phyloP scores from a whole-genome alignment of 1,140 invertebrate species.

The Onthophagus taurus region DNA sequence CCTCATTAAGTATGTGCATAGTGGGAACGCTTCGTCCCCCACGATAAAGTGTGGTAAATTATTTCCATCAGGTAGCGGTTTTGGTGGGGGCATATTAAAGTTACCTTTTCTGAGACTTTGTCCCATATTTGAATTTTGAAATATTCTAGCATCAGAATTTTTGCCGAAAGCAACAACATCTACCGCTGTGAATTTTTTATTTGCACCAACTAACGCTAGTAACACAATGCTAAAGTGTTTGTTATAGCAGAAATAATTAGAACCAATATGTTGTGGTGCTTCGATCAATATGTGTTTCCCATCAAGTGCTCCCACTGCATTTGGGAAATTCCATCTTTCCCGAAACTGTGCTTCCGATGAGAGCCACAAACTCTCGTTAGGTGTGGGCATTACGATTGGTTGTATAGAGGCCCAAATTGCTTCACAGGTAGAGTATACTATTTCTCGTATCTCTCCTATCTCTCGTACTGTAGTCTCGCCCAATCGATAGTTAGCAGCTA shows the following conservation, averaged over 20 bases:
- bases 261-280: conserved; percentile 30
- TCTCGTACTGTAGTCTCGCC: conserved; percentile 16
- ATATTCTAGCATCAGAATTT: conserved; percentile 34
- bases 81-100: neutral
- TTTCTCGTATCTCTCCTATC: no score
- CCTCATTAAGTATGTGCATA: conserved; percentile 26
- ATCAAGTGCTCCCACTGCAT: conserved; percentile 40
- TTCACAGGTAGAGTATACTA: conserved; percentile 14
- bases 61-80: conserved; percentile 2
- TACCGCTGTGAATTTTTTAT: conserved; percentile 39
- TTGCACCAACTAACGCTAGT: conserved; percentile 40
- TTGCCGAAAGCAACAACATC: conserved; percentile 40
- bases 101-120: conserved; percentile 1
- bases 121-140: conserved; percentile 9
- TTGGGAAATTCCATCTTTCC: conserved; percentile 39
- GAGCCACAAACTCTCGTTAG: conserved; percentile 11
- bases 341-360: conserved; percentile 31
- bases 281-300: conserved; percentile 39
- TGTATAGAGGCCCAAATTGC: conserved; percentile 14
- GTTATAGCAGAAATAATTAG: conserved; percentile 33
- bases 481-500: conserved; percentile 20
- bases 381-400: conserved; percentile 16
- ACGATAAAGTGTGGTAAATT: conserved; percentile 23
- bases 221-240: conserved; percentile 39
- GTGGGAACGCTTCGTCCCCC: conserved; percentile 27